Conservation (phyloP, 1,140 invertebrate species). For the Drosophila arawakana region DNA sequence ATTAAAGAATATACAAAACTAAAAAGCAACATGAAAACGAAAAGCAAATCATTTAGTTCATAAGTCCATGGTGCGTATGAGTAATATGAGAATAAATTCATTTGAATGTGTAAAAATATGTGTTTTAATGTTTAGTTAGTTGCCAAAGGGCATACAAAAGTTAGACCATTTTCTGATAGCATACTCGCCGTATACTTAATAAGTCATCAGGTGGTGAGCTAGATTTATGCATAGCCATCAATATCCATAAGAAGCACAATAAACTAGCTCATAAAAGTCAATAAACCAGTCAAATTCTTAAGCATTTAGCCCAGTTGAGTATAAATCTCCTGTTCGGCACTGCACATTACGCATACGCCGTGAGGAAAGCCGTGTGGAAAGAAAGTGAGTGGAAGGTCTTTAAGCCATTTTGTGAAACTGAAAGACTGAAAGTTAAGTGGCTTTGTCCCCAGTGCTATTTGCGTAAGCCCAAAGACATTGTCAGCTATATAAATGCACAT, state of each 20-base stretch:
- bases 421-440: constrained; percentile 4
- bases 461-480: constrained; percentile 62
- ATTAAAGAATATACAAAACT: constrained; percentile 32
- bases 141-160: too few relatives aligned
- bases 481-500: constrained; percentile 66
- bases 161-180: not conserved
- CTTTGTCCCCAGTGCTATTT: constrained; percentile 49
- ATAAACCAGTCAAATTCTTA: constrained; percentile 74
- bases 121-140: not conserved
- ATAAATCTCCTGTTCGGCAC: constrained; percentile 57
- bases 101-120: constrained; percentile 66
- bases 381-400: not conserved
- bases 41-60: constrained; percentile 57
- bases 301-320: constrained; percentile 71
- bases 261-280: constrained; percentile 77
- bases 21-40: constrained; percentile 22
- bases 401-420: not conserved
- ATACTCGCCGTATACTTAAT: constrained; percentile 4
- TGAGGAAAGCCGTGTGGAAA: not conserved
- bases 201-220: not conserved
- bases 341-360: constrained; percentile 43
- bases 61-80: constrained; percentile 67
- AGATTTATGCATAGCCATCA: not conserved
- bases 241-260: constrained; percentile 44
- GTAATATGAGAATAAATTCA: constrained; percentile 75